These are phyloP conservation scores for Poecile montanus DNA, from an alignment of 2,797 vertebrate genomes.

Conservation along the genomic window DNA sequence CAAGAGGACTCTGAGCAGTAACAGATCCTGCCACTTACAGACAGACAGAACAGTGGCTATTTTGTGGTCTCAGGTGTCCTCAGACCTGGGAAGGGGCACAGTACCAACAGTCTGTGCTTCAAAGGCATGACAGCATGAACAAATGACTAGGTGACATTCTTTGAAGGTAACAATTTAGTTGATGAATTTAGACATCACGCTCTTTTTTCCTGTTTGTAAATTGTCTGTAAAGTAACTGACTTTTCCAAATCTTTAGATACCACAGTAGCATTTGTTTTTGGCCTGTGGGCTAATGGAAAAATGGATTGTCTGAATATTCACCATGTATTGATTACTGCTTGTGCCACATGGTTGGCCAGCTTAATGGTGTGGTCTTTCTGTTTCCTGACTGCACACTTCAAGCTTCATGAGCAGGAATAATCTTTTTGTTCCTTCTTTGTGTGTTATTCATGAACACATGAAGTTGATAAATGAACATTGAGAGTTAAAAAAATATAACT, in stretches of 20 bases:
- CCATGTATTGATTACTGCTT: background rate
- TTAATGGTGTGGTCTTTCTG: constrained; percentile 25
- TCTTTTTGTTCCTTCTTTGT: background rate
- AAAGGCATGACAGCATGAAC: background rate
- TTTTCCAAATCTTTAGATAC: constrained; percentile 26
- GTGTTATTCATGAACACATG: background rate
- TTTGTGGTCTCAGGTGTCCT: constrained; percentile 61
- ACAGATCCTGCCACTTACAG: background rate
- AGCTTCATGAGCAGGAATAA: constrained; percentile 27
- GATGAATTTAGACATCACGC: background rate
- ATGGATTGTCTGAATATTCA: background rate
- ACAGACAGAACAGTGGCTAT: constrained; percentile 48
- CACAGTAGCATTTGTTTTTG: background rate
- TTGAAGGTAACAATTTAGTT: constrained; percentile 15
- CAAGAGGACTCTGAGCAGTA: constrained; percentile 6
- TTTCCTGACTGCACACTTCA: constrained; percentile 7
- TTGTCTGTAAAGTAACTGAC: background rate
- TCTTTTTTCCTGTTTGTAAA: constrained; percentile 7
- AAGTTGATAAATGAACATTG: background rate
- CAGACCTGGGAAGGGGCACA: background rate
- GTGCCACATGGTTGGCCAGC: constrained; percentile 13
- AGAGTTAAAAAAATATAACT: background rate
- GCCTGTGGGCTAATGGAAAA: background rate
- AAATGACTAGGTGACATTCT: background rate
- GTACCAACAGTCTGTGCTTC: background rate